Base-by-base conservation (phyloP, 1,140 invertebrate genomes). In the Cydia amplana region DNA sequence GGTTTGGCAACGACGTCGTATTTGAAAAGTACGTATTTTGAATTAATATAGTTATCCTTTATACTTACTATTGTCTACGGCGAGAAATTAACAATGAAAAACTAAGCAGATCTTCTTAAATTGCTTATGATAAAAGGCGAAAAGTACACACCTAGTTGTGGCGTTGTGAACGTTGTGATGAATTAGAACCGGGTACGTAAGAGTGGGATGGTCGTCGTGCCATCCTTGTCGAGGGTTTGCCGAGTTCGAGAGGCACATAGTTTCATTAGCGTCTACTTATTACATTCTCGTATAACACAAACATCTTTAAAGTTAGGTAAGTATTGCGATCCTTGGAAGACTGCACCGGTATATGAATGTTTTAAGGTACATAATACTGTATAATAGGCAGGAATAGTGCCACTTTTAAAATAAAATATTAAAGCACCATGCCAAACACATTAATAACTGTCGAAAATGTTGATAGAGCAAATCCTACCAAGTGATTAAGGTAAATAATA, bases 371-470 rank as follows among this genome's bases (percentile, higher is more conserved):
- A 84, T 90, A 92, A 91, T 91, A 92, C 87, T 92, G 88, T 87
- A 85, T 51, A 51, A 64, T 76, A 73, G 18, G 20, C 83, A 85
- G 82, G 80, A 87, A 85, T 84, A 87, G 82, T 85, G 85, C 86
- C 83, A 83, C 84, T 78, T 87, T 82, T 75, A 83, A 89, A 91
- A 90, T 85, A 86, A 90, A 89, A 79, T 82, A 86, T 84, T 85
- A 88, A 89, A 92, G 90, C 90, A 92, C 89, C 88, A 90, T 88
- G 85, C 85, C 85, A 86, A 91, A 90, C 85, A 82, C 86, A 87
- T 89, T 86, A 85, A 84, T 46, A 82, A 73, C 86, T 73, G 75
- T 78, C 10, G 14, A 51, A 83, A 82, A 84, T 82, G 84, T 82
- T 82, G 73, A 78, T 78, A 80, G 72, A 84, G 77, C 85, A 82